Evolutionary conservation across 2,797 vertebrate species (phyloP).

Genomic region (Mormyrus hasselquistii): DNA sequence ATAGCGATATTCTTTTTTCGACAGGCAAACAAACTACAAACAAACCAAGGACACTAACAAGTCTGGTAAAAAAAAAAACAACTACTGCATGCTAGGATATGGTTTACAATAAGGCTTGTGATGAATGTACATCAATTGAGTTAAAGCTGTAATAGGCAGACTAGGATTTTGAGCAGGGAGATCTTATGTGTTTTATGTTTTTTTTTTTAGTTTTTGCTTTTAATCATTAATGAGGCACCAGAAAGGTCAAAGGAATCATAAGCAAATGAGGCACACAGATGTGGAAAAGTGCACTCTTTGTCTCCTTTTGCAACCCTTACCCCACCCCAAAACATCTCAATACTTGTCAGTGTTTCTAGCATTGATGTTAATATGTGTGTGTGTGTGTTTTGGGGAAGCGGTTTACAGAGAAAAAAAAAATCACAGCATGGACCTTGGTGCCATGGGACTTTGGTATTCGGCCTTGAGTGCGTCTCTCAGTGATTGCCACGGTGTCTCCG

Average conservation of each 20-base stretch:
- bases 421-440: slow-evolving; percentile 42
- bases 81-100: too few relatives aligned
- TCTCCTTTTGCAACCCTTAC: background rate
- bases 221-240: background rate
- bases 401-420: slow-evolving; percentile 27
- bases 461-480: slow-evolving; percentile 59
- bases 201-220: background rate
- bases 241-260: background rate
- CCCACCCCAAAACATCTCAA: background rate
- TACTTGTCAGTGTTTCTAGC: background rate
- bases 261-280: background rate
- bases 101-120: background rate
- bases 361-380: background rate
- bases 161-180: background rate
- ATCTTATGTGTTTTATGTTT: too few relatives aligned
- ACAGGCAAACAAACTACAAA: too few relatives aligned
- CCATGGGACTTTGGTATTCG: slow-evolving; percentile 49
- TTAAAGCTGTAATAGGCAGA: background rate
- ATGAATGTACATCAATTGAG: background rate
- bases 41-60: too few relatives aligned
- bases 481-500: slow-evolving; percentile 43
- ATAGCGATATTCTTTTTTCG: too few relatives aligned
- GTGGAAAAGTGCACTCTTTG: background rate
- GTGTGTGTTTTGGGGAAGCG: slow-evolving; percentile 13
- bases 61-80: too few relatives aligned